Conservation (phyloP, 1,140 invertebrate species). For the Lordiphosa mommai region DNA sequence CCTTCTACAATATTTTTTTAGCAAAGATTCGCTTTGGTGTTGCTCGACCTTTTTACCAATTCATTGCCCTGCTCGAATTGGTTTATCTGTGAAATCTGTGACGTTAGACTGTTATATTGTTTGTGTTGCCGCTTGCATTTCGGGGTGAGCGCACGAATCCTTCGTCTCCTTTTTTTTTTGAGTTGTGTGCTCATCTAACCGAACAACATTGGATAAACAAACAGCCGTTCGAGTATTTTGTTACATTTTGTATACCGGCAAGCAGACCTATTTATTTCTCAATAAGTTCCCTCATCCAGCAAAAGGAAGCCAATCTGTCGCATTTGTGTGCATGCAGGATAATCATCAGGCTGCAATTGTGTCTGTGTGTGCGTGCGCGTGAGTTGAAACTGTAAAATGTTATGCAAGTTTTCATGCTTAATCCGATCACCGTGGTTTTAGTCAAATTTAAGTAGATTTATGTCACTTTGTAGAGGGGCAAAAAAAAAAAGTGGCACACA, state of each 20-base stretch:
- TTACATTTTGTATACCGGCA: constrained; percentile 47
- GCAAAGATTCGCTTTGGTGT: constrained; percentile 72
- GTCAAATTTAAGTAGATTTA: constrained; percentile 79
- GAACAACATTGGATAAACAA: constrained; percentile 80
- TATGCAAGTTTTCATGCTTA: constrained; percentile 63
- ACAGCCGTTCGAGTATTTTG: constrained; percentile 73
- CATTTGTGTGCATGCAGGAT: constrained; percentile 53
- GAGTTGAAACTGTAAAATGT: constrained; percentile 65
- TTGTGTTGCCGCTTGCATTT: constrained; percentile 17
- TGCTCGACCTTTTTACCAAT: constrained; percentile 72
- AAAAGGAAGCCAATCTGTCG: constrained; percentile 59
- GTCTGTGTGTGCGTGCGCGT: constrained; percentile 4
- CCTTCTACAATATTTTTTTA: constrained; percentile 15
- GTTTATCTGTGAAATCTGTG: constrained; percentile 79
- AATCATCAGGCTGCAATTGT: constrained; percentile 5
- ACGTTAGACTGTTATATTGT: constrained; percentile 41
- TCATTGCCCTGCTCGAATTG: constrained; percentile 79
- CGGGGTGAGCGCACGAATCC: constrained; percentile 37
- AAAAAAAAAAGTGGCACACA: constrained; percentile 35
- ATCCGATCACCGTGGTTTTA: constrained; percentile 79
- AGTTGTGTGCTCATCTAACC: constrained; percentile 78
- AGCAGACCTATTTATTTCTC: constrained; percentile 32
- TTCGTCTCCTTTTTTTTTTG: constrained; percentile 36
- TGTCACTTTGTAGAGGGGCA: constrained; percentile 61
- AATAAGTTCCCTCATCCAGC: constrained; percentile 14